Evolutionary conservation across 1,140 invertebrate species (phyloP).

Genomic region (Drosophila eugracilis): DNA sequence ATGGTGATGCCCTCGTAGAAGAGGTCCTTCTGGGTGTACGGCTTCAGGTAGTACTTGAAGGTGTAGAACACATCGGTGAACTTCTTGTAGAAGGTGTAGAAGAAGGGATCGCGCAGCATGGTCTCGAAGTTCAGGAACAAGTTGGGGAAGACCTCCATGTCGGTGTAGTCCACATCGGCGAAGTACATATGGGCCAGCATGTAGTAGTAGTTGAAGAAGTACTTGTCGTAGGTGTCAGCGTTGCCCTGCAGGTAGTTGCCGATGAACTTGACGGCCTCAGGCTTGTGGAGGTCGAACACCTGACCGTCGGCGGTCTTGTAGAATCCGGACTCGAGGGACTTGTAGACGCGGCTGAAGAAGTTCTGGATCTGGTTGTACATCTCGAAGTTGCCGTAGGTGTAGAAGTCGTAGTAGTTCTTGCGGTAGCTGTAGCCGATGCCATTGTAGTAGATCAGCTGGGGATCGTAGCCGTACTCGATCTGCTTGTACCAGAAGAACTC

Average conservation of each 20-base stretch:
- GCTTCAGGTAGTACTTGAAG: slow-evolving; percentile 86
- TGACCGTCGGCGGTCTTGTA: slow-evolving; percentile 85
- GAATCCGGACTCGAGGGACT: slow-evolving; percentile 88
- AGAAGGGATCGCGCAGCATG: slow-evolving; percentile 88
- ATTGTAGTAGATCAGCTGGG: slow-evolving; percentile 88
- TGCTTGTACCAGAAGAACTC: slow-evolving; percentile 86
- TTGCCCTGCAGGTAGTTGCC: slow-evolving; percentile 89
- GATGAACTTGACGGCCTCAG: slow-evolving; percentile 87
- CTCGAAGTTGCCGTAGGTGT: slow-evolving; percentile 70
- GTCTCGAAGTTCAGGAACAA: slow-evolving; percentile 86
- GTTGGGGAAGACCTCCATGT: slow-evolving; percentile 78
- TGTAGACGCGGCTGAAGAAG: slow-evolving; percentile 87
- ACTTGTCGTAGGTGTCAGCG: slow-evolving; percentile 87
- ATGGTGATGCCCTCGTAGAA: slow-evolving; percentile 88
- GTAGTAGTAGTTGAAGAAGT: slow-evolving; percentile 87
- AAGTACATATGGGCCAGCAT: slow-evolving; percentile 85
- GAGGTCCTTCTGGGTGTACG: slow-evolving; percentile 88
- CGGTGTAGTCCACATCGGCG: slow-evolving; percentile 67
- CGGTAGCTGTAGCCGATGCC: slow-evolving; percentile 88
- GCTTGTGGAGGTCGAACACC: slow-evolving; percentile 85
- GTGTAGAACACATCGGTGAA: slow-evolving; percentile 86
- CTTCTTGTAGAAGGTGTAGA: slow-evolving; percentile 88
- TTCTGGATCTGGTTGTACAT: slow-evolving; percentile 74
- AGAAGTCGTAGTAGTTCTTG: slow-evolving; percentile 76
- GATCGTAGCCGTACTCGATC: slow-evolving; percentile 88